Evolutionary conservation across 2,113 vertebrate species (phyloP), one percentile per base, ranked within the genome.

Genomic region (Oenanthe melanoleuca): DNA sequence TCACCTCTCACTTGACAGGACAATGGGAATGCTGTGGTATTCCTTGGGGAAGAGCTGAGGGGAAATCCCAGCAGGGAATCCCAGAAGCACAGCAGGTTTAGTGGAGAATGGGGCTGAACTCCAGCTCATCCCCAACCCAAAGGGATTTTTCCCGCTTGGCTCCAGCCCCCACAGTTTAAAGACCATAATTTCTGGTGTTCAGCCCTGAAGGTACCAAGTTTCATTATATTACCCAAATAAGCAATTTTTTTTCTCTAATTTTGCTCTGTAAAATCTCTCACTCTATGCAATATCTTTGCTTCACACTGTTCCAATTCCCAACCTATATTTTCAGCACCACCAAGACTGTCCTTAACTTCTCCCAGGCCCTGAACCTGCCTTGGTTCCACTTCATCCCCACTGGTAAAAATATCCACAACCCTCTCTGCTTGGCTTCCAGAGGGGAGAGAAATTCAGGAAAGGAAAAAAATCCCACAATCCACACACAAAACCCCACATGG

Each of bases 21-120:
- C 45, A 45, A 38, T 0, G 21, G 34, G 53, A 55, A 26, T 15
- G 72, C 69, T 37, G 9, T 0, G 3, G 29, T 8, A 13, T n/a
- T 29, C 60, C 86, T 14, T 25, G 74, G 69, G 45, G 8, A 5
- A 22, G 7, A 67, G 31, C 8, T 11, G 37, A 31, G 53, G 71
- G 53, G 1, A 4, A 69, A 59, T 15, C 37, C 71, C 31, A 14
- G 0, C 1, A 3, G 16, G 34, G 64, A 65, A 31, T 5, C 42
- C 26, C 25, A 49, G 42, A 56, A 29, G 5, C 50, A 26, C 2
- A 26, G 37, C 29, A 60, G 49, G 16, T 29, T 73, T 14, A 13
- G 21, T 22, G 61, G 65, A 37, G 74, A 52, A 2, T 42, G 45
- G 25, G 31, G 9, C 25, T 79, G 14, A 61, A 24, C 29, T n/a